Evolutionary conservation across 2,113 vertebrate species (phyloP).

Genomic region (Pomatostomus ruficeps): DNA sequence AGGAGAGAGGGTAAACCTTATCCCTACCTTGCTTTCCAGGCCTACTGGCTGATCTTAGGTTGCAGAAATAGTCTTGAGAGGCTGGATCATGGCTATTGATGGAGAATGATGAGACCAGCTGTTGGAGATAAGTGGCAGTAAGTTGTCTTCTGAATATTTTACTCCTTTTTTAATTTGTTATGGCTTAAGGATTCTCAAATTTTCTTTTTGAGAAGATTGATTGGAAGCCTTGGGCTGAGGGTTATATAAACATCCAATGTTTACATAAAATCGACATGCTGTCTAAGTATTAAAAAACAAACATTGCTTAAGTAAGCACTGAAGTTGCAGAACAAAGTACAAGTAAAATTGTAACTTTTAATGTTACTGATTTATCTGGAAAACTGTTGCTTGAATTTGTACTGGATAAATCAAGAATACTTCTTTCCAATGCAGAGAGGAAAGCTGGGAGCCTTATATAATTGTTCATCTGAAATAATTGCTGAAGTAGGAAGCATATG

Average conservation of each 20-base stretch:
- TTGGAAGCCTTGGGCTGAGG: neutral
- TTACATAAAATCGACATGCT: neutral
- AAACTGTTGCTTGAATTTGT: neutral
- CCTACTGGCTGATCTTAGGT: neutral
- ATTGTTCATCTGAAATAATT: constrained; percentile 20
- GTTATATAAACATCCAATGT: neutral
- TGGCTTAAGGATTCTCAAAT: neutral
- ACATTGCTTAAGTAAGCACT: neutral
- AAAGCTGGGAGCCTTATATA: neutral
- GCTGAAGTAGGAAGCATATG: neutral
- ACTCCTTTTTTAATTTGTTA: neutral
- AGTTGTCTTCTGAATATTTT: neutral
- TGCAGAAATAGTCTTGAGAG: neutral
- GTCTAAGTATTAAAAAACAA: neutral
- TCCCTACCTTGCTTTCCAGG: neutral
- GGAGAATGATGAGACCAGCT: neutral
- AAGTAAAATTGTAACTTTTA: neutral
- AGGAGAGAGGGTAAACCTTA: neutral
- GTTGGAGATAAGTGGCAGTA: neutral
- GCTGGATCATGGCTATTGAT: neutral
- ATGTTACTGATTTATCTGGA: neutral
- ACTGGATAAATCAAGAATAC: neutral
- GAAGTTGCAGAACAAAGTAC: neutral
- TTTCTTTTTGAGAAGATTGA: neutral
- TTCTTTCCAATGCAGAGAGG: neutral